Evolutionary conservation across 1,140 invertebrate species (phyloP).

Genomic region (Hylyphantes graminicola): DNA sequence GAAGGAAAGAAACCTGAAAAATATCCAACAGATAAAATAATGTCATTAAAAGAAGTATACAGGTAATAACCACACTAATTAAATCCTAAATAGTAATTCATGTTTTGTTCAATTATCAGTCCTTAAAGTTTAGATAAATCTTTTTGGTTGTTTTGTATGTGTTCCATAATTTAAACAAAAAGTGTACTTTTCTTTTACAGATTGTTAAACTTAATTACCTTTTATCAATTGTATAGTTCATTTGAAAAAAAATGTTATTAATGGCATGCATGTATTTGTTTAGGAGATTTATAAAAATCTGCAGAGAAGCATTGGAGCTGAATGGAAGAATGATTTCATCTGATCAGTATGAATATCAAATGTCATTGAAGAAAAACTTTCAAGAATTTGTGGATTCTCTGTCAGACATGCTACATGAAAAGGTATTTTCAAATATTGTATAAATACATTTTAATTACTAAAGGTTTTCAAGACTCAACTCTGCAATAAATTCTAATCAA

Average conservation of each 20-base stretch:
- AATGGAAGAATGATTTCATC: constrained; percentile 85
- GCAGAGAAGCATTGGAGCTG: constrained; percentile 85
- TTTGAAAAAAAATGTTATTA: too few relatives aligned
- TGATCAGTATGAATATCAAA: constrained; percentile 91
- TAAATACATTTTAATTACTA: too few relatives aligned
- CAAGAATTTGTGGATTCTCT: constrained; percentile 84
- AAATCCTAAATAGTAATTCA: background rate
- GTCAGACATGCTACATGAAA: constrained; percentile 54
- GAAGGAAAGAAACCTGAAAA: constrained; percentile 63
- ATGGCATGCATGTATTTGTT: constrained; percentile 64
- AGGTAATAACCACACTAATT: constrained; percentile 73
- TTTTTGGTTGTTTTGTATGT: too few relatives aligned
- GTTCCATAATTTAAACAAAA: too few relatives aligned
- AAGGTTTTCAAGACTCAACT: too few relatives aligned
- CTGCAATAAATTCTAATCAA: too few relatives aligned
- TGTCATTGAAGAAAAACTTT: constrained; percentile 85
- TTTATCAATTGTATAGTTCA: too few relatives aligned
- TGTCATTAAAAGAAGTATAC: constrained; percentile 86
- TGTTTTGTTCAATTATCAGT: background rate
- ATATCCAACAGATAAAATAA: constrained; percentile 84
- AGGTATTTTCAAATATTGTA: constrained; percentile 6
- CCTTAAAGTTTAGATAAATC: too few relatives aligned
- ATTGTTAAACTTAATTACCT: too few relatives aligned
- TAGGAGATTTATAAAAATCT: constrained; percentile 89
- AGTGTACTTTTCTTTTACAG: too few relatives aligned